A percentile compares a stretch with the other conserved stretches of the same genome.
Conservation (phyloP, 1,140 invertebrate species). For the Linepithema humile region DNA sequence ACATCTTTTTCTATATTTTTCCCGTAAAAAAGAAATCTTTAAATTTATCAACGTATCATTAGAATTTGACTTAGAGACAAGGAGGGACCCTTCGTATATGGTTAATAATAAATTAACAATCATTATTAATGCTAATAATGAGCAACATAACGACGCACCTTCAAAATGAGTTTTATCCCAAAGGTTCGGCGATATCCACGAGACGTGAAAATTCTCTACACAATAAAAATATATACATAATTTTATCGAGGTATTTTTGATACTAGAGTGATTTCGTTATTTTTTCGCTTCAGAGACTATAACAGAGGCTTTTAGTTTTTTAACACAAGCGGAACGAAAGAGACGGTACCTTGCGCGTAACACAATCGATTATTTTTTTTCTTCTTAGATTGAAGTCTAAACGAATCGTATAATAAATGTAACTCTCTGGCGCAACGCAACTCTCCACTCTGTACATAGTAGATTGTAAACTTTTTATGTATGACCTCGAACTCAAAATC, state of each 20-base stretch:
- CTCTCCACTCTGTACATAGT: slow-evolving; percentile 53
- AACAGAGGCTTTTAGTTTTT: slow-evolving; percentile 15
- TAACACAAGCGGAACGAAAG: not conserved
- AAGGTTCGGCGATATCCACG: not conserved
- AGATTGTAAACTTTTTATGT: slow-evolving; percentile 63
- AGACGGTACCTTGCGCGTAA: slow-evolving; percentile 39
- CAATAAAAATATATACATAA: slow-evolving; percentile 54
- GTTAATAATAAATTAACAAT: not conserved
- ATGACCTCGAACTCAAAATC: slow-evolving; percentile 43
- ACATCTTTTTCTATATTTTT: too few relatives aligned
- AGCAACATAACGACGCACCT: not conserved
- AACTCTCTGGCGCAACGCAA: slow-evolving; percentile 46
- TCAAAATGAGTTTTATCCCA: slow-evolving; percentile 21
- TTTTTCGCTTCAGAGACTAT: slow-evolving; percentile 5
- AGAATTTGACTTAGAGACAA: not conserved
- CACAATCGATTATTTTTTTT: slow-evolving; percentile 39
- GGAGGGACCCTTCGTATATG: not conserved
- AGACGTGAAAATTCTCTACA: not conserved
- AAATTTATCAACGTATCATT: not conserved
- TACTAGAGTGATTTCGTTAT: slow-evolving; percentile 44
- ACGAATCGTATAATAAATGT: slow-evolving; percentile 34
- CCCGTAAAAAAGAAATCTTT: not conserved
- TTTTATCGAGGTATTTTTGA: slow-evolving; percentile 58
- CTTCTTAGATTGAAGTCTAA: not conserved
- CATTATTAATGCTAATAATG: not conserved